Evolutionary conservation across 2,113 vertebrate species (phyloP).

Genomic region (Pelvicachromis taeniatus): DNA sequence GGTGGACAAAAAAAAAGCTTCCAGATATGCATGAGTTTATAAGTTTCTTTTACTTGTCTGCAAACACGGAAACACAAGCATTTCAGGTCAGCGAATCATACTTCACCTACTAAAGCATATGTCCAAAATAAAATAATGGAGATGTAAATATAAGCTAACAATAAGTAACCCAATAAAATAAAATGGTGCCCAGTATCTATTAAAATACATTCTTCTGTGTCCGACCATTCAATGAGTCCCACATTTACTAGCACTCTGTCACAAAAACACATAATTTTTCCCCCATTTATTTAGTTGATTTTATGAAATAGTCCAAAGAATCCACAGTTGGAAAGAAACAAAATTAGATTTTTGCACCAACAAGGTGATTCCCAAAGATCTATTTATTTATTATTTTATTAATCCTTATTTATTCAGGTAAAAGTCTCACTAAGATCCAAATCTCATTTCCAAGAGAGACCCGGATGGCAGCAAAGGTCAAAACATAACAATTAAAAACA

Average conservation of each 20-base stretch:
- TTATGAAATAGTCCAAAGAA: neutral
- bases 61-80: neutral
- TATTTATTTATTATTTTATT: too few relatives aligned
- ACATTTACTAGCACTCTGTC: neutral
- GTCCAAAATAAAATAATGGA: neutral
- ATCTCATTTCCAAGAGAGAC: too few relatives aligned
- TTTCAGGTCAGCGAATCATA: neutral
- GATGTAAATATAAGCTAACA: neutral
- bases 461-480: too few relatives aligned
- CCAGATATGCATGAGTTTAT: neutral
- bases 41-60: neutral
- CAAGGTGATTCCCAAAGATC: too few relatives aligned
- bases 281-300: neutral
- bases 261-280: neutral
- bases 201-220: neutral
- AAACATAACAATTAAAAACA: too few relatives aligned
- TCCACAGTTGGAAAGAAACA: neutral
- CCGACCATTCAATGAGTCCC: neutral
- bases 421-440: too few relatives aligned
- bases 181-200: neutral
- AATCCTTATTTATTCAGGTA: too few relatives aligned
- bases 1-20: neutral
- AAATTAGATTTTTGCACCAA: neutral
- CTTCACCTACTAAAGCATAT: neutral
- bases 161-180: neutral